Base-by-base conservation (phyloP, 2,113 vertebrate genomes). In the Lasiurus cinereus region DNA sequence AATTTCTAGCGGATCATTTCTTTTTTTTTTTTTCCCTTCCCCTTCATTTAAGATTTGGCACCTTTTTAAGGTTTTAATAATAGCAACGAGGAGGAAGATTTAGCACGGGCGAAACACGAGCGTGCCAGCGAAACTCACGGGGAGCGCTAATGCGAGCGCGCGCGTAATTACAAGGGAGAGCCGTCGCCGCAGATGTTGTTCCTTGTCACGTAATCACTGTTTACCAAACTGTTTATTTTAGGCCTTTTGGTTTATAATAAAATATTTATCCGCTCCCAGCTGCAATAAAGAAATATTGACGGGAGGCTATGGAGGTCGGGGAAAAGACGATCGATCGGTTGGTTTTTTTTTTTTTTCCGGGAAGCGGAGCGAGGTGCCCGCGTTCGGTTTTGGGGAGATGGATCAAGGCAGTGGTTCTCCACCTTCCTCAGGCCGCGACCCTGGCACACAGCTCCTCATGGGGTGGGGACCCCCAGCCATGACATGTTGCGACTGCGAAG, bases 191-290 rank as follows among this genome's bases (percentile, higher is more conserved):
- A 98, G 98, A 98, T 98, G 98, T 98, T 98, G 98, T 98, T 98
- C 98, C 98, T 98, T 98, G 98, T 98, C 98, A 98, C 97, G 98
- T 98, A 98, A 99, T 99, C 98, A 98, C 98, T 98, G 98, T 98
- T 99, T 99, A 99, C 98, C 98, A 98, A 98, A 98, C 98, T 99
- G 98, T 98, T 98, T 99, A 98, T 98, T 98, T 98, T 98, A 98
- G 98, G 97, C 97, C 98, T 98, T 98, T 98, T 96, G 97, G 98
- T 98, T 99, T 98, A 97, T 98, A 98, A 98, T 99, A 98, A 98
- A 98, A 99, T 98, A 99, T 99, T 98, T 98, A 98, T 98, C 98
- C 97, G 93, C 98, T 91, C 98, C 97, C 98, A 94, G 90, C 98
- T 98, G 98, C 96, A 98, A 98, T 98, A 98, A 98, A 98, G 98